Base-by-base conservation (phyloP, 1,140 invertebrate genomes). In the Halictus rubicundus region DNA sequence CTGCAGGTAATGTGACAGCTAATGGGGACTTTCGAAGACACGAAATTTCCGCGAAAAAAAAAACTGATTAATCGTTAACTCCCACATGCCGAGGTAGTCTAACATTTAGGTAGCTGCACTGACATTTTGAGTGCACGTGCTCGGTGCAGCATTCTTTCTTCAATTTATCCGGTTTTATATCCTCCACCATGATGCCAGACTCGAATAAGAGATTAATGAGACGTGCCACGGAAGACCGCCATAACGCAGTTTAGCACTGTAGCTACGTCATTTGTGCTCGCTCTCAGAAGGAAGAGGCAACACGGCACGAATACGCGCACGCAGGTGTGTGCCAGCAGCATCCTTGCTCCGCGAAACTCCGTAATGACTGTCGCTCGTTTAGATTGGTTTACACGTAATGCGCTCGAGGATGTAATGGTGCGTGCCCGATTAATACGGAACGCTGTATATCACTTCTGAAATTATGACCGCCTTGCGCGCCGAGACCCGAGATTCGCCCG, bases 341-440 rank as follows among this genome's bases (percentile, higher is more conserved):
- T 78, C 69, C 60, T 68, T n/a, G 37, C 66, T 78, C 66, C 71
- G 46, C 59, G 84, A 82, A 85, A 74, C 83, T 82, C 80, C 66
- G 71, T 86, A 86, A 86, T 85, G 80, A 86, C 76, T 86, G 80
- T 76, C 83, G 84, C 78, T 85, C 83, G 83, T 86, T 78, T 86
- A 82, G 74, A 86, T 82, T 79, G 83, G 83, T 85, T 86, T 79
- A 81, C 75, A 70, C 68, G 74, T 85, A 86, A 86, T 85, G 77
- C 79, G 80, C 72, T 72, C 59, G 69, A 63, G 73, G 66, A 85
- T 63, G 83, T 72, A 73, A 82, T 75, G 73, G 60, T 72, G 68
- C 70, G 77, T 66, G 76, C 66, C 70, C 84, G 83, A 79, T 86
- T 85, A 85, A 76, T 85, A 54, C 61, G 70, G 59, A 60, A 42